phyloP scores from a whole-genome alignment of 2,113 vertebrate genomes.

The Pteropus alecto region DNA sequence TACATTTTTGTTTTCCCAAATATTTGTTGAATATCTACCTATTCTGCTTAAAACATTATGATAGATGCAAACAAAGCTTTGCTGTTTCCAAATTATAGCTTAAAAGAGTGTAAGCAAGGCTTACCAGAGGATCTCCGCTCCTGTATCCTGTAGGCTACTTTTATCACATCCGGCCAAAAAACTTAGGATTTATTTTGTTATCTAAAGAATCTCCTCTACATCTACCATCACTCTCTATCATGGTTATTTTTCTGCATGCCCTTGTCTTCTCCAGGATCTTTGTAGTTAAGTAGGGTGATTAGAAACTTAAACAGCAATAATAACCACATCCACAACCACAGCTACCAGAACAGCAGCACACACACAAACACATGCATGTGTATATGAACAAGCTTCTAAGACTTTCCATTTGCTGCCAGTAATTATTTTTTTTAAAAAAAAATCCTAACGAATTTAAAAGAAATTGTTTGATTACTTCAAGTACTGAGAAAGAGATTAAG shows the following conservation, averaged over 20 bases:
- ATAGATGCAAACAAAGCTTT: neutral
- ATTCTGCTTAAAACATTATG: neutral
- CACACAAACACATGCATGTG: accelerated
- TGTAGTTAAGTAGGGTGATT: neutral
- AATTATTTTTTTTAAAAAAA: neutral
- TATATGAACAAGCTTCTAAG: neutral
- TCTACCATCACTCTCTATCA: neutral
- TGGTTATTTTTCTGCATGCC: too few species aligned
- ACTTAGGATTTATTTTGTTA: neutral
- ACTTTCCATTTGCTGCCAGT: neutral
- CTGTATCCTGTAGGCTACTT: neutral
- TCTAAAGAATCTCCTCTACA: neutral
- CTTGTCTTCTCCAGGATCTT: neutral
- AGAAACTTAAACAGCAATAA: neutral
- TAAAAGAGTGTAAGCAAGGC: neutral
- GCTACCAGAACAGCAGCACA: neutral
- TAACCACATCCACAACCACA: neutral
- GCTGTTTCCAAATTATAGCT: neutral
- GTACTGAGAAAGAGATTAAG: neutral
- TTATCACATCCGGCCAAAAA: neutral
- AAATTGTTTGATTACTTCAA: neutral
- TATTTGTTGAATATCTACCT: neutral
- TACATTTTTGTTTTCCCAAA: neutral
- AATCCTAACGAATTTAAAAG: neutral
- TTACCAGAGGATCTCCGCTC: neutral